Evolutionary conservation across 2,113 vertebrate species (phyloP).

Genomic region (Malurus cyaneus): DNA sequence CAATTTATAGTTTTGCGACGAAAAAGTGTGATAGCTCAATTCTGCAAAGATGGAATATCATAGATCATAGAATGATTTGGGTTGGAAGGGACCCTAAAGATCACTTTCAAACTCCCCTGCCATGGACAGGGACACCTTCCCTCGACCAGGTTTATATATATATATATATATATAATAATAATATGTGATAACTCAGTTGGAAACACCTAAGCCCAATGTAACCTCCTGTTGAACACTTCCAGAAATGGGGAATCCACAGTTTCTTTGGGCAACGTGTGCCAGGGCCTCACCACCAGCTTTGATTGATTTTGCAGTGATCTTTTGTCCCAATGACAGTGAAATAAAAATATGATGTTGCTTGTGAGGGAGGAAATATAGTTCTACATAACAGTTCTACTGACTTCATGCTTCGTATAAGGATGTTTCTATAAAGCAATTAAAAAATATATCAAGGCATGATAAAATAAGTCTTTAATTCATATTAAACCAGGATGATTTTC

Average conservation of each 20-base stretch:
- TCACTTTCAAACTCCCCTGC: neutral
- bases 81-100: neutral
- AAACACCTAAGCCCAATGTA: neutral
- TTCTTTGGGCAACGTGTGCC: neutral
- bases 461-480: neutral
- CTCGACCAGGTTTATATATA: fast-evolving
- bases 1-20: neutral
- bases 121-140: neutral
- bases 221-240: neutral
- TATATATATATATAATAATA: too few relatives aligned
- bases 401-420: fast-evolving
- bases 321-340: neutral
- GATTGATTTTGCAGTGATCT: neutral
- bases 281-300: neutral
- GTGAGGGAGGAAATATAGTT: neutral
- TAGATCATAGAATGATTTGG: neutral
- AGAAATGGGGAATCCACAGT: neutral
- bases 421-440: neutral
- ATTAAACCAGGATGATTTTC: neutral
- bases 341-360: neutral
- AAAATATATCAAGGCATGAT: neutral
- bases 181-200: too few relatives aligned
- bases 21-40: neutral
- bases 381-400: fast-evolving
- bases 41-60: neutral